These are phyloP conservation scores for Calameuta pallipes DNA, from an alignment of 2,888 invertebrate genomes.

Conservation along the genomic window DNA sequence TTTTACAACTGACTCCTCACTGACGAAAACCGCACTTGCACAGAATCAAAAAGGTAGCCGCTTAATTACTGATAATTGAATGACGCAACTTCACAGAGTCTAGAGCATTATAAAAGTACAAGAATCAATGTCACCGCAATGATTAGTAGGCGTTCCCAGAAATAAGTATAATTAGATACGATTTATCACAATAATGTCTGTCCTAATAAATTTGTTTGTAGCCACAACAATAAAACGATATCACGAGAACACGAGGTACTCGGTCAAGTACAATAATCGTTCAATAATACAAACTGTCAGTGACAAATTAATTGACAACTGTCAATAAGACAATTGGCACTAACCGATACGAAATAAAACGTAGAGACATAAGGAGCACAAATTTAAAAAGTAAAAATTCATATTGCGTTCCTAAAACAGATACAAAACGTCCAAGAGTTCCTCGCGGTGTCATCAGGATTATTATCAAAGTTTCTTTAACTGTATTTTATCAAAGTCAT, in stretches of 20 bases:
- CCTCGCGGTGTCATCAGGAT: background rate
- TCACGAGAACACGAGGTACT: background rate
- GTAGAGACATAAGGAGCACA: background rate
- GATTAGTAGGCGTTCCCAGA: background rate
- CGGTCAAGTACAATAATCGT: background rate
- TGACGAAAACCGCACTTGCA: background rate
- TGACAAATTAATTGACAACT: background rate
- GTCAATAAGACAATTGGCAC: background rate
- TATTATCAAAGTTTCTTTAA: background rate
- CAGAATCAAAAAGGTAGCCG: background rate
- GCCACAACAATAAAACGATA: background rate
- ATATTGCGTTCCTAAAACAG: background rate
- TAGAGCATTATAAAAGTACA: background rate
- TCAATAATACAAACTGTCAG: background rate
- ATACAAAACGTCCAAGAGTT: background rate
- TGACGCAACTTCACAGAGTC: background rate
- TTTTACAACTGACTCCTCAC: background rate
- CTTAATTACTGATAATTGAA: background rate
- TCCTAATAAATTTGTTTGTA: background rate
- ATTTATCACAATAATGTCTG: background rate
- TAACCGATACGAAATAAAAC: background rate
- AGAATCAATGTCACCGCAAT: background rate
- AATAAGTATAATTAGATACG: background rate
- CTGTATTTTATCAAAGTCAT: background rate
- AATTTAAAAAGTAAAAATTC: background rate